A percentile compares a stretch with the other conserved stretches of the same genome.
Evolutionary conservation across 2,113 vertebrate species (phyloP).

Genomic region (Caloenas nicobarica): DNA sequence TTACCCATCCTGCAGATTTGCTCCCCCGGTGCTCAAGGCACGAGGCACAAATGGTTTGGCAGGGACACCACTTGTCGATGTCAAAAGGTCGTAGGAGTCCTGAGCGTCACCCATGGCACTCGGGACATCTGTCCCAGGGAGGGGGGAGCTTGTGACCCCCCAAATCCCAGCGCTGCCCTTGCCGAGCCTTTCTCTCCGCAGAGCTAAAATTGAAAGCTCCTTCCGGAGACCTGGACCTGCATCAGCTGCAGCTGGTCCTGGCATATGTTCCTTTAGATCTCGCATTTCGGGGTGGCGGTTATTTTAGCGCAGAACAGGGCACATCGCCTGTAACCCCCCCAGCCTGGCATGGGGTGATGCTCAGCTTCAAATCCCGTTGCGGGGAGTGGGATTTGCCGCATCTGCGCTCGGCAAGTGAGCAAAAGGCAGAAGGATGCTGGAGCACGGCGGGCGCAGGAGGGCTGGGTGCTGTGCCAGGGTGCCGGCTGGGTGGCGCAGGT

Average conservation of each 20-base stretch:
- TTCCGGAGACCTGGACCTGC: background rate
- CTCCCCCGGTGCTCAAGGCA: accelerated
- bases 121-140: too few species aligned
- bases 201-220: accelerated
- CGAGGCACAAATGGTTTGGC: accelerated
- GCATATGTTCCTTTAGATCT: accelerated
- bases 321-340: background rate
- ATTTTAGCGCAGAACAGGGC: background rate
- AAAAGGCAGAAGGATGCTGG: background rate
- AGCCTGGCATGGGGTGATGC: accelerated
- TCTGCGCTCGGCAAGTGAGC: background rate
- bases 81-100: accelerated
- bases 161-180: background rate
- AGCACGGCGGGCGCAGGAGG: background rate
- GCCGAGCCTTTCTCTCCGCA: background rate
- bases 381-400: background rate
- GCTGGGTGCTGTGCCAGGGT: background rate
- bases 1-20: background rate
- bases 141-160: background rate
- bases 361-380: accelerated
- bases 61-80: accelerated
- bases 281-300: accelerated
- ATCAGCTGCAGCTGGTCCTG: background rate
- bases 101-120: too few species aligned
- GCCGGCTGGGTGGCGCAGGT: background rate